Percentiles rank a stretch among this genome's conserved stretches.
Evolutionary conservation across 2,888 invertebrate species (phyloP).

Genomic region (Stenchaetothrips biformis): DNA sequence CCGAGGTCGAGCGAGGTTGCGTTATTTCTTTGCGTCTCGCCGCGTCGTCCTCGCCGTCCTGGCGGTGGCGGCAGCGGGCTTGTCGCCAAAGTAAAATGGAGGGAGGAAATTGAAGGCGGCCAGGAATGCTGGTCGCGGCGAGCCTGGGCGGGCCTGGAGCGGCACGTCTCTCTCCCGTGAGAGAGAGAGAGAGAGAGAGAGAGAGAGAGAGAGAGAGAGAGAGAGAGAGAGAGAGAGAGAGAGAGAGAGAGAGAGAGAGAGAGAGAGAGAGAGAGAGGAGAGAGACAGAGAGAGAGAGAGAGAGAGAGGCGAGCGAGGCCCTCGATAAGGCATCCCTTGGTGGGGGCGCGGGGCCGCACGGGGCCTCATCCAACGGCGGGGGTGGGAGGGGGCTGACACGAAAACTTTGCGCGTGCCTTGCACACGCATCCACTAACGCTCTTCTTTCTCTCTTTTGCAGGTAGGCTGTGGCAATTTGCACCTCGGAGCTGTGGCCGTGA

Average conservation of each 20-base stretch:
- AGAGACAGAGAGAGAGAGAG: slow-evolving; percentile 27
- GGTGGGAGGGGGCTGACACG: slow-evolving; percentile 15
- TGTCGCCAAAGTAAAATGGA: no score
- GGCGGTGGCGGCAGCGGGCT: no score
- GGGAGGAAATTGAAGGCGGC: no score
- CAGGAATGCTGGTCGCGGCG: background rate
- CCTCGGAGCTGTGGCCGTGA: no score
- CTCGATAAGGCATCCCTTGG: no score
- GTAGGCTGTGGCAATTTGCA: no score
- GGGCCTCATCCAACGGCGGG: background rate
- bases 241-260: slow-evolving; percentile 24
- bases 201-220: slow-evolving; percentile 28
- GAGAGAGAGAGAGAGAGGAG: slow-evolving; percentile 30
- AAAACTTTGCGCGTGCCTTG: background rate
- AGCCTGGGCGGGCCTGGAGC: background rate
- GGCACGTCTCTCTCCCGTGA: background rate
- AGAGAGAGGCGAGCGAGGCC: background rate
- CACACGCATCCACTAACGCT: background rate
- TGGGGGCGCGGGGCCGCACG: no score
- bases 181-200: background rate
- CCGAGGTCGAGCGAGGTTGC: no score
- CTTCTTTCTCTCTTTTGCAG: background rate
- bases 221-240: slow-evolving; percentile 28
- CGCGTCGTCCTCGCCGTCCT: background rate
- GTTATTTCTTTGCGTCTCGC: no score